Evolutionary conservation across 1,140 invertebrate species (phyloP).

Genomic region (Triops longicaudatus): DNA sequence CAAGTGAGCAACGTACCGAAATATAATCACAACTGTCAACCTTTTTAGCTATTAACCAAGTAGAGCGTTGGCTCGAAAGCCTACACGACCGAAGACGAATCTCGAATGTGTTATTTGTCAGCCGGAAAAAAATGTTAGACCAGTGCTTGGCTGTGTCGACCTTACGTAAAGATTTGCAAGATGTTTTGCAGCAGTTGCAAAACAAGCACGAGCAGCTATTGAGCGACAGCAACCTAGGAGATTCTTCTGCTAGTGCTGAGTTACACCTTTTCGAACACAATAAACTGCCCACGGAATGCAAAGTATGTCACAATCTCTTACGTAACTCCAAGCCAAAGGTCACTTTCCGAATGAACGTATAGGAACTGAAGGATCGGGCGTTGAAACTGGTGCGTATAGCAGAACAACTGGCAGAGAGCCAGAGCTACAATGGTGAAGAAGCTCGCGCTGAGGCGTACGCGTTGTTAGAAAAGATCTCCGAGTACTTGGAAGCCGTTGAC

Average conservation of each 20-base stretch:
- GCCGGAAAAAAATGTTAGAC: conserved; percentile 57
- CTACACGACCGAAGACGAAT: conserved; percentile 64
- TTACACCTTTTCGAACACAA: conserved; percentile 57
- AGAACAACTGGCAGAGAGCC: conserved; percentile 59
- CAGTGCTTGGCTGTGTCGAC: conserved; percentile 66
- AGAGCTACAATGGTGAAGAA: conserved; percentile 60
- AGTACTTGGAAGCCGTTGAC: conserved; percentile 63
- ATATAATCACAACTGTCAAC: background rate
- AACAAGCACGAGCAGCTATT: conserved; percentile 42
- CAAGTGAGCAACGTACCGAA: background rate
- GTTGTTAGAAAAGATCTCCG: conserved; percentile 60
- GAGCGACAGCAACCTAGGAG: conserved; percentile 41
- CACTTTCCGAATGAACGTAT: conserved; percentile 28
- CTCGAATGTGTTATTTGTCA: conserved; percentile 64
- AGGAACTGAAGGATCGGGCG: conserved; percentile 64
- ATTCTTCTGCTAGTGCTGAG: conserved; percentile 60
- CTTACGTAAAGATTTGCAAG: conserved; percentile 59
- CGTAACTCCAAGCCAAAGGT: background rate
- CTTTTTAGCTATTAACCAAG: conserved; percentile 47
- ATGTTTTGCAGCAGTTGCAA: conserved; percentile 52
- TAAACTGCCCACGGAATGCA: conserved; percentile 61
- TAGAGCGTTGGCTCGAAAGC: conserved; percentile 64
- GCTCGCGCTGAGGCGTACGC: conserved; percentile 60
- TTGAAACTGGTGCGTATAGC: conserved; percentile 68
- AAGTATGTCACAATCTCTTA: conserved; percentile 41